Evolutionary conservation across 2,113 vertebrate genomes (phyloP).

Genomic region (Anthoscopus minutus): DNA sequence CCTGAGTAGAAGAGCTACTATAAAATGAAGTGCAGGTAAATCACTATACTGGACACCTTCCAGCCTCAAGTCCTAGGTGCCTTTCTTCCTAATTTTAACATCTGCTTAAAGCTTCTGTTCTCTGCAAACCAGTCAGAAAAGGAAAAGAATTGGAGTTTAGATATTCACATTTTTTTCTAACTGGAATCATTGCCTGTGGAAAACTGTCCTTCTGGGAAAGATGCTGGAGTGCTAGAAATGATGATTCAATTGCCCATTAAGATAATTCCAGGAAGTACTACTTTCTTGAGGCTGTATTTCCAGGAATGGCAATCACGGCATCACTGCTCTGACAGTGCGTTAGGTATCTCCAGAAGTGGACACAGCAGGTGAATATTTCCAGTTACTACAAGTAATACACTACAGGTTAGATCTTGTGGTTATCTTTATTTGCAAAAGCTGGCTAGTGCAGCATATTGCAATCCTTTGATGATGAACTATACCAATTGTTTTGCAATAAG

Average conservation of each 20-base stretch:
- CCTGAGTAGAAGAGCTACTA: neutral
- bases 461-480: conserved; percentile 37
- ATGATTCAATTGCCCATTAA: conserved; percentile 71
- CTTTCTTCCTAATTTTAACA: conserved; percentile 31
- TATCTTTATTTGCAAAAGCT: conserved; percentile 59
- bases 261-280: conserved; percentile 65
- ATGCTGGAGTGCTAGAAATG: conserved; percentile 61
- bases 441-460: conserved; percentile 38
- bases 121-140: neutral
- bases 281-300: conserved; percentile 48
- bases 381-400: neutral
- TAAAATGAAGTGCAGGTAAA: conserved; percentile 9
- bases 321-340: neutral
- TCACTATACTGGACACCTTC: neutral
- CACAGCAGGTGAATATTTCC: conserved; percentile 34
- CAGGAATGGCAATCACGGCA: conserved; percentile 32
- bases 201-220: conserved; percentile 62
- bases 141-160: neutral
- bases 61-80: neutral
- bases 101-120: neutral
- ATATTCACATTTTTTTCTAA: conserved; percentile 42
- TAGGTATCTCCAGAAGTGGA: conserved; percentile 27
- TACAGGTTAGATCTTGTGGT: neutral
- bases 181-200: conserved; percentile 50
- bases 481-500: conserved; percentile 58